Conservation (phyloP, 64 coral and sea anemone species). For the Exaiptasia diaphana region DNA sequence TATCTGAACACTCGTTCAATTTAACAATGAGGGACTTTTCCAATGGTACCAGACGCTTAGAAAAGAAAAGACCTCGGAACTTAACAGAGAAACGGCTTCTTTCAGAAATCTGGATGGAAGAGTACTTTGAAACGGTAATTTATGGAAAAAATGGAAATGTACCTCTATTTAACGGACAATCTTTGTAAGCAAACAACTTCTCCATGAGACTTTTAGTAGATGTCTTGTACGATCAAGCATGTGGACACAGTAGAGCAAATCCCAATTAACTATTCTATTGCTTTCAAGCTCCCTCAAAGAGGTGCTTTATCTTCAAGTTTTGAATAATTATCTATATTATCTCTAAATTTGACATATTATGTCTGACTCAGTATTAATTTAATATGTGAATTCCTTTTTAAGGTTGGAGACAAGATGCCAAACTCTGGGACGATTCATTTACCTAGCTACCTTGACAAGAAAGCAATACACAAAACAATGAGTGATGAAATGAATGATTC, state of each 20-base stretch:
- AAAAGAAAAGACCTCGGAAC: background rate
- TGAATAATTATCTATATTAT: too few relatives aligned
- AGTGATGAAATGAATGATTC: background rate
- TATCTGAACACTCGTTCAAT: background rate
- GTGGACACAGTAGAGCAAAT: too few relatives aligned
- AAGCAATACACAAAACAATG: background rate
- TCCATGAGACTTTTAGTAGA: too few relatives aligned
- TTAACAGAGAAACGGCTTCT: constrained; percentile 8
- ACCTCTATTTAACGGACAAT: too few relatives aligned
- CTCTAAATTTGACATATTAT: too few relatives aligned
- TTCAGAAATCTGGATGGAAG: constrained; percentile 18
- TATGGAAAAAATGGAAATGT: too few relatives aligned
- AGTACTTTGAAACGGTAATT: constrained; percentile 13
- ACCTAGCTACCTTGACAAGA: constrained; percentile 7
- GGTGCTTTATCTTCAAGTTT: too few relatives aligned
- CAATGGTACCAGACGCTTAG: background rate
- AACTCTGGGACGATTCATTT: constrained; percentile 21
- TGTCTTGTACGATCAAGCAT: too few relatives aligned
- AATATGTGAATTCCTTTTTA: background rate
- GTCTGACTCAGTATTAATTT: background rate
- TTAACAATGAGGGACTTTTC: background rate
- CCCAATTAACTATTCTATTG: too few relatives aligned
- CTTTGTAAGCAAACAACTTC: too few relatives aligned
- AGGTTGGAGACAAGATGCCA: constrained; percentile 34
- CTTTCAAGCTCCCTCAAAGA: too few relatives aligned